phyloP scores from a whole-genome alignment of 2,888 invertebrate genomes.

The Aethes cnicana region DNA sequence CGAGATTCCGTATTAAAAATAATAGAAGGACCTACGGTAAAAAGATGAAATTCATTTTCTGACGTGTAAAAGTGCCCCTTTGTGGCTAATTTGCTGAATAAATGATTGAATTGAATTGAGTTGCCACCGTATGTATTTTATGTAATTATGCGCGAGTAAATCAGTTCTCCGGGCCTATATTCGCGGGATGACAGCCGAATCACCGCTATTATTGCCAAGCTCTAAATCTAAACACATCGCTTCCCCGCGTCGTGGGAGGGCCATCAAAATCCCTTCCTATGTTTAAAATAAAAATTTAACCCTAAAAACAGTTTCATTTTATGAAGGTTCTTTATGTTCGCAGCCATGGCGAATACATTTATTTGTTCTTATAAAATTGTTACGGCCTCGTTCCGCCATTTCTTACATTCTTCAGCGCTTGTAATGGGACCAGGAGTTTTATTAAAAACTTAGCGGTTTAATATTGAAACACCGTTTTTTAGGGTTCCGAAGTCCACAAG shows the following conservation, averaged over 20 bases:
- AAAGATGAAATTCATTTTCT: too few species aligned
- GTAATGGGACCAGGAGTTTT: slow-evolving; percentile 45
- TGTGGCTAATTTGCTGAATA: too few species aligned
- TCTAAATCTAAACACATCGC: slow-evolving; percentile 76
- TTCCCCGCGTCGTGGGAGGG: slow-evolving; percentile 61
- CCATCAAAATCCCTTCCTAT: slow-evolving; percentile 80
- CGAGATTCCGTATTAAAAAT: too few species aligned
- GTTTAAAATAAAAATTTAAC: slow-evolving; percentile 82
- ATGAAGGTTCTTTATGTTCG: slow-evolving; percentile 63
- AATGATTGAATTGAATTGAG: slow-evolving; percentile 35
- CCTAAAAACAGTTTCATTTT: slow-evolving; percentile 70
- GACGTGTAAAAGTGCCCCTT: too few species aligned
- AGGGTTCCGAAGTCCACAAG: slow-evolving; percentile 37
- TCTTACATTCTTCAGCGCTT: slow-evolving; percentile 47
- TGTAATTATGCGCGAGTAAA: slow-evolving; percentile 51
- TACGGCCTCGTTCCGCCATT: slow-evolving; percentile 57
- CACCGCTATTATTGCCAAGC: slow-evolving; percentile 59
- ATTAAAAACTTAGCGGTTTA: slow-evolving; percentile 50
- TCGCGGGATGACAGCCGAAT: slow-evolving; percentile 38
- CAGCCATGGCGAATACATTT: slow-evolving; percentile 61
- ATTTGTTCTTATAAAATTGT: slow-evolving; percentile 70
- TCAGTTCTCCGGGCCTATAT: slow-evolving; percentile 39
- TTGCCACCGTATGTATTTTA: slow-evolving; percentile 44
- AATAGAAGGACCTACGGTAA: too few species aligned
- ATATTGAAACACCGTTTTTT: slow-evolving; percentile 45